Percentiles rank a stretch among this genome's conserved stretches.
These are phyloP conservation scores for Indicator indicator DNA, from an alignment of 2,113 vertebrate genomes.

Conservation along the genomic window DNA sequence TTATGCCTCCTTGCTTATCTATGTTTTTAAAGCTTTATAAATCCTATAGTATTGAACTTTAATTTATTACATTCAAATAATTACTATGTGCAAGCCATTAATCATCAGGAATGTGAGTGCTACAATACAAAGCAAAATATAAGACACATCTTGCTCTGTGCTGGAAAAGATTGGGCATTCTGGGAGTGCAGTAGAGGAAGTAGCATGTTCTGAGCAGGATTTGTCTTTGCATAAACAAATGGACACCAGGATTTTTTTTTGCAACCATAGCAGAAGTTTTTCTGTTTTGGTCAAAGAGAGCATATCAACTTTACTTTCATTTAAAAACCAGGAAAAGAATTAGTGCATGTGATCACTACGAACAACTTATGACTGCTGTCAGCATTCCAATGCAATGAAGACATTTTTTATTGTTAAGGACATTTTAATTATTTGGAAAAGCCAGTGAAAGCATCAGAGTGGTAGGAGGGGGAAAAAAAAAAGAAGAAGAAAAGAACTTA, in stretches of 20 bases:
- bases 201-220: neutral
- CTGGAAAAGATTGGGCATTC: neutral
- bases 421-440: neutral
- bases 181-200: neutral
- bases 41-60: neutral
- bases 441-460: neutral
- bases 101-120: neutral
- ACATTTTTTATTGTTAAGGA: neutral
- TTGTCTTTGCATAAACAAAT: neutral
- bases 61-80: neutral
- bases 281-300: neutral
- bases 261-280: neutral
- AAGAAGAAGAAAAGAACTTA: neutral
- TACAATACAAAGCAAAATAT: neutral
- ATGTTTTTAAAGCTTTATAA: neutral
- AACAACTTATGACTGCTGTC: neutral
- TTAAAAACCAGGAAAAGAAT: neutral
- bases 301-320: fast-evolving
- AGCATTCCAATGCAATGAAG: neutral
- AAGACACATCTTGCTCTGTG: neutral
- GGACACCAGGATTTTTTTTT: neutral
- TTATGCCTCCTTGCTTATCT: neutral
- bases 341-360: neutral
- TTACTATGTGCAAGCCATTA: neutral
- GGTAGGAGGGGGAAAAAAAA: neutral